Evolutionary conservation across 1,140 invertebrate genomes (phyloP), one percentile per base, ranked within the genome.

Genomic region (Calosoma granatense): DNA sequence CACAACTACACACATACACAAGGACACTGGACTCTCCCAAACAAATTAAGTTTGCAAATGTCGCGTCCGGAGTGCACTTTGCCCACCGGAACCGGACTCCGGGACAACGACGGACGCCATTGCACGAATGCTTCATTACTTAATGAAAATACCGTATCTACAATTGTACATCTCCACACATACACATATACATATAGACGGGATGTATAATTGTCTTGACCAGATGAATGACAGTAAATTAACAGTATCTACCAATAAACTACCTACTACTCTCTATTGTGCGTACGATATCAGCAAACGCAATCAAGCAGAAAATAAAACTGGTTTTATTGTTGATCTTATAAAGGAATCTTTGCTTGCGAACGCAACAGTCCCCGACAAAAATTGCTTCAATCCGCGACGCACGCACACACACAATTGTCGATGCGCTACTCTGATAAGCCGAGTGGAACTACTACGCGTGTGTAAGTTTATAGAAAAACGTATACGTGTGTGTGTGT

Each of bases 11-110:
- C 17, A 51, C 43, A 51, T 51, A 51, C 43, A 51, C 17, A 51
- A 6, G 17, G 14, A 9, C 6, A 51, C 43, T 15, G 19, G 19
- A 36, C 41, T 30, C 14, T 14, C 26, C 4, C 14, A 11, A 21
- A 20, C 21, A 62, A 62, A 62, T 62, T 62, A 60, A 62, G 61
- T 60, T 62, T 59, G 61, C 61, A 58, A 53, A 60, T 60, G 60
- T 60, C 60, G 60, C 19, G n/a, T 53, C 11, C 51, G 51, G 54
- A 41, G 41, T 47, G 41, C 41, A 47, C 17, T 47, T 47, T 17
- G 41, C 41, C 17, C 15, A 47, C 41, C 41, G 41, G 41, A 47
- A 47, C 9, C 15, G 3, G 17, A 36, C 6, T 36, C 12, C 53
- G 54, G 41, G 56, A 60, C 55, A 60, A 58, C 56, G 41, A 53